phyloP scores from a whole-genome alignment of 2,888 invertebrate species.

The Oligia strigilis region DNA sequence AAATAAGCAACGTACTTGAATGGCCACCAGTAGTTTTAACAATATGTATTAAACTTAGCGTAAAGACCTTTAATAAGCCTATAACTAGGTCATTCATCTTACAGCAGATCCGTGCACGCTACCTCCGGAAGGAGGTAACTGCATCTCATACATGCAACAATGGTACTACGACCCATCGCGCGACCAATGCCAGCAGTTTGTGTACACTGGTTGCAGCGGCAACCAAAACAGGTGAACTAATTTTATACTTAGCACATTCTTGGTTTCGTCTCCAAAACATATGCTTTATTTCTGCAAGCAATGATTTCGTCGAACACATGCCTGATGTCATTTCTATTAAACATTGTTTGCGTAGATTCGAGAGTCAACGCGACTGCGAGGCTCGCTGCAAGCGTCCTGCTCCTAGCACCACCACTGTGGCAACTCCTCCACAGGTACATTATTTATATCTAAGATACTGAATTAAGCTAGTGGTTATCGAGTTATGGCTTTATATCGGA shows the following conservation, averaged over 20 bases:
- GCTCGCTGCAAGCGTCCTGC: constrained; percentile 85
- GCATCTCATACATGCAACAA: constrained; percentile 92
- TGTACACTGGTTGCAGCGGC: constrained; percentile 97
- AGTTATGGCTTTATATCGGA: neutral
- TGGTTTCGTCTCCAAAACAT: neutral
- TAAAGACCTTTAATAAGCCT: neutral
- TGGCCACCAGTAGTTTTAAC: neutral
- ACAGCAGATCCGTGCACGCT: constrained; percentile 91
- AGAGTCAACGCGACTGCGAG: constrained; percentile 91
- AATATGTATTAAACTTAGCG: constrained; percentile 7
- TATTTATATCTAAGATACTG: neutral
- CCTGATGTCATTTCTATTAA: neutral
- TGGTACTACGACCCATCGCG: constrained; percentile 95
- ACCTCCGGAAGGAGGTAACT: constrained; percentile 94
- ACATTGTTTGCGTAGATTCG: constrained; percentile 88
- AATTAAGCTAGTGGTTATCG: neutral
- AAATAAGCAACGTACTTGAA: too few species aligned
- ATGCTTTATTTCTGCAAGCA: neutral
- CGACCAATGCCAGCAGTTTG: constrained; percentile 93
- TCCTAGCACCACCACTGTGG: constrained; percentile 61
- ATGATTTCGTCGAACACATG: neutral
- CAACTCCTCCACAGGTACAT: constrained; percentile 55
- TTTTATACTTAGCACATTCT: neutral
- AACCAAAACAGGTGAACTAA: constrained; percentile 93
- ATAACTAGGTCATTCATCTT: neutral